Percentiles rank a stretch among this genome's conserved stretches.
Evolutionary conservation across 2,888 invertebrate species (phyloP).

Genomic region (Aspidapion aeneum): DNA sequence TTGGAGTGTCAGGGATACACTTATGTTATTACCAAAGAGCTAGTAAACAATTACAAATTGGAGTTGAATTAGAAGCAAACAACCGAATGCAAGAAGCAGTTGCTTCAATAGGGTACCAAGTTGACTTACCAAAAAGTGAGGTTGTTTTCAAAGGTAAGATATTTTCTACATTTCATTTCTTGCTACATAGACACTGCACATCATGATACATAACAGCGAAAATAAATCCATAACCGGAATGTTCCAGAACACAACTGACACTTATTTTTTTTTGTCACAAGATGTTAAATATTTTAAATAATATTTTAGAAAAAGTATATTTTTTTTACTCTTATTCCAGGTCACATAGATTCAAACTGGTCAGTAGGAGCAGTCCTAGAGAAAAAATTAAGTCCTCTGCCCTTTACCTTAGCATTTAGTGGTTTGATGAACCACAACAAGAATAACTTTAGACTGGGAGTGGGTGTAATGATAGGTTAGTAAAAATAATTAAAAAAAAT

Average conservation of each 20-base stretch:
- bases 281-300: too few relatives aligned
- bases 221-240: too few relatives aligned
- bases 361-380: constrained; percentile 91
- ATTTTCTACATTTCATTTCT: background rate
- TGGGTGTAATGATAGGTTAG: constrained; percentile 92
- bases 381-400: constrained; percentile 89
- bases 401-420: constrained; percentile 90
- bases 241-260: too few relatives aligned
- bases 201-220: too few relatives aligned
- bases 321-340: constrained; percentile 57
- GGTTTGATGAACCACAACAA: constrained; percentile 92
- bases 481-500: constrained; percentile 9
- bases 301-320: too few relatives aligned
- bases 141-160: constrained; percentile 83
- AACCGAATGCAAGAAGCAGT: constrained; percentile 86
- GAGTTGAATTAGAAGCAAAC: constrained; percentile 93
- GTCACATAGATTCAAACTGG: constrained; percentile 91
- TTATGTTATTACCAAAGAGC: constrained; percentile 93
- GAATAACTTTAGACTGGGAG: constrained; percentile 88
- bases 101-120: constrained; percentile 91
- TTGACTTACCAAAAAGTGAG: constrained; percentile 93
- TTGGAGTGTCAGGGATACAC: constrained; percentile 80
- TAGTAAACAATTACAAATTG: constrained; percentile 87
- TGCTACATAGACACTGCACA: too few relatives aligned
- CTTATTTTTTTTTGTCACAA: too few relatives aligned